Evolutionary conservation across 2,113 vertebrate species (phyloP), one percentile per base, ranked within the genome.

Genomic region (Muntiacus reevesi): DNA sequence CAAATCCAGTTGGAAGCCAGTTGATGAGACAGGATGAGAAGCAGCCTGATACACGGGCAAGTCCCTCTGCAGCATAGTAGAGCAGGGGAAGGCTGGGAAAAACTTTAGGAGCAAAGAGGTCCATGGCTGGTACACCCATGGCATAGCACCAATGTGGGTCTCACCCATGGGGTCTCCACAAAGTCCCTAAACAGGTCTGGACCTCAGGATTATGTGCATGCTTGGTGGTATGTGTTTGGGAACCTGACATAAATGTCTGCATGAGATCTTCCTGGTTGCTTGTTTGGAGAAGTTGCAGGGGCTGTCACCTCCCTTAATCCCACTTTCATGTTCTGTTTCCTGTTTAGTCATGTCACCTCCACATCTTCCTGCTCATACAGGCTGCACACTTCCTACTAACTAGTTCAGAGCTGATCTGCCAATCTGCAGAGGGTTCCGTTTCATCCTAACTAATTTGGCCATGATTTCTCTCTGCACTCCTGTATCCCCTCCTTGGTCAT

Each of bases 401-500:
- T 47, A 89, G 67, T 87, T 96, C 78, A 91, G 96, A 91, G 52
- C 43, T 60, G 47, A 87, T 59, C 79, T 97, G 84, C 74, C 64
- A 85, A 30, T 87, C 62, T 91, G 43, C 71, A 89, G 62, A 92
- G 16, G 19, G 47, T 89, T 94, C 54, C 47, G 59, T 95, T 97
- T 94, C 52, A 94, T 89, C 82, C 83, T 71, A 91, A 87, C 93
- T 89, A 91, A 98, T 98, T 95, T 97, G 96, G 71, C 78, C 96
- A 45, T 78, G 83, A 89, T 97, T 97, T 93, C 81, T 97, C 27
- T 88, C 54, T 94, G 67, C 3, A 92, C 45, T 97, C 94, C 82
- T 30, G 57, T 89, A 89, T 91, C 40, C 78, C 91, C 96, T 97
- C 96, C 97, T 98, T 97, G 94, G 87, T 95, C 93, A 97, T 98